phyloP scores from a whole-genome alignment of 2,113 vertebrate genomes.

The Heterotilapia buettikoferi region DNA sequence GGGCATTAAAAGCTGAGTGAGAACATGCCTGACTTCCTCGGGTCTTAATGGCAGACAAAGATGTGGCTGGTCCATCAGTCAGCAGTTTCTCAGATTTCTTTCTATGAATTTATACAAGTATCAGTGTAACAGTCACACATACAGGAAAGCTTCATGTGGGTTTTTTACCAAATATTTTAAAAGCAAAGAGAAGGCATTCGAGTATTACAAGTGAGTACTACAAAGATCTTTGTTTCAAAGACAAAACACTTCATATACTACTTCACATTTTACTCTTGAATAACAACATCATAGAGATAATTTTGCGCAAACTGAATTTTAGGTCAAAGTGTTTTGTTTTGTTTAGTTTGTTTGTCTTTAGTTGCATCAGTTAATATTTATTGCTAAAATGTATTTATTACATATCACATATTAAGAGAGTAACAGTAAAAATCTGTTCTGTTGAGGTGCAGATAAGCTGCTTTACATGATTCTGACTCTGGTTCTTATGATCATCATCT shows the following conservation, averaged over 20 bases:
- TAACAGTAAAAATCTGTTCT: neutral
- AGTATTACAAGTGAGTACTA: neutral
- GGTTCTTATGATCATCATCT: accelerated
- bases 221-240: neutral
- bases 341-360: neutral
- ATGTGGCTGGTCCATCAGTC: accelerated
- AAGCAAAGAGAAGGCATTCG: accelerated
- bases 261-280: neutral
- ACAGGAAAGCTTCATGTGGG: accelerated
- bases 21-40: too few species aligned
- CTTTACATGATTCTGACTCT: neutral
- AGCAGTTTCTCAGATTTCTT: neutral
- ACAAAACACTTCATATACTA: neutral
- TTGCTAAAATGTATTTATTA: neutral
- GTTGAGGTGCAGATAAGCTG: neutral
- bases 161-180: neutral
- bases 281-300: accelerated
- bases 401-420: neutral
- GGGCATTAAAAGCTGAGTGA: neutral
- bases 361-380: neutral
- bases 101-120: accelerated
- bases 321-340: accelerated
- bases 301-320: accelerated
- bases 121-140: neutral
- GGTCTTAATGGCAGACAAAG: neutral